Evolutionary conservation across 2,113 vertebrate genomes (phyloP).

Genomic region (Myiopsitta monachus): DNA sequence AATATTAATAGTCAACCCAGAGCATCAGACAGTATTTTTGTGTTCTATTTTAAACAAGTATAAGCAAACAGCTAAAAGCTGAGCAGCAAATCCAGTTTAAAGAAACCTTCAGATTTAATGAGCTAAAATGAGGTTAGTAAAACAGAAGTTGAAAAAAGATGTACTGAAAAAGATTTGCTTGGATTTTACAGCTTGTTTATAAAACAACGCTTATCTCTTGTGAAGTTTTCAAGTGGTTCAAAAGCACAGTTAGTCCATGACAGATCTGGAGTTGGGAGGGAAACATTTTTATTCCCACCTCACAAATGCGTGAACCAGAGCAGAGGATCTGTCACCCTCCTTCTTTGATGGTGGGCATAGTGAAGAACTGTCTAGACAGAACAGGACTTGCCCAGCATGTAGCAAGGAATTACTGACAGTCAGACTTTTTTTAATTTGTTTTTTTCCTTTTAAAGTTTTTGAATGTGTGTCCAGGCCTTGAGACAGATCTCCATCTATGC

Average conservation of each 20-base stretch:
- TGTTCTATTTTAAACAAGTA: background rate
- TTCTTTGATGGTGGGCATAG: background rate
- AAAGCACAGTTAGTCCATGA: conserved; percentile 7
- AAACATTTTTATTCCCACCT: conserved; percentile 18
- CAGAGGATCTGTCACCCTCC: background rate
- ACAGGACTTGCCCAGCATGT: rapidly evolving
- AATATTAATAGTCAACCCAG: background rate
- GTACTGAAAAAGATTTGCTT: conserved; percentile 8
- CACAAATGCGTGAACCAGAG: background rate
- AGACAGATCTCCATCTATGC: background rate
- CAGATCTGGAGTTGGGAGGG: background rate
- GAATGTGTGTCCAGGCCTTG: background rate
- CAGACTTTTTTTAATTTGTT: background rate
- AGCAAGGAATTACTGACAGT: background rate
- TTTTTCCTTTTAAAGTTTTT: background rate
- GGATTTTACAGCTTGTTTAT: conserved; percentile 38
- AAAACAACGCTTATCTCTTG: conserved; percentile 9
- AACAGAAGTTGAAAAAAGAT: conserved; percentile 33
- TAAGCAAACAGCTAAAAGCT: conserved; percentile 11
- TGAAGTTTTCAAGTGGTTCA: conserved; percentile 18
- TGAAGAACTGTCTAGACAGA: background rate
- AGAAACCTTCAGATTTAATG: conserved; percentile 1
- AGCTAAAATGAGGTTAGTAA: conserved; percentile 43
- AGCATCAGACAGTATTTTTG: conserved; percentile 11
- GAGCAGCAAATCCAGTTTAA: background rate